Evolutionary conservation across 2,797 vertebrate species (phyloP), one percentile per base, ranked within the genome.

Genomic region (Eulemur mongoz): DNA sequence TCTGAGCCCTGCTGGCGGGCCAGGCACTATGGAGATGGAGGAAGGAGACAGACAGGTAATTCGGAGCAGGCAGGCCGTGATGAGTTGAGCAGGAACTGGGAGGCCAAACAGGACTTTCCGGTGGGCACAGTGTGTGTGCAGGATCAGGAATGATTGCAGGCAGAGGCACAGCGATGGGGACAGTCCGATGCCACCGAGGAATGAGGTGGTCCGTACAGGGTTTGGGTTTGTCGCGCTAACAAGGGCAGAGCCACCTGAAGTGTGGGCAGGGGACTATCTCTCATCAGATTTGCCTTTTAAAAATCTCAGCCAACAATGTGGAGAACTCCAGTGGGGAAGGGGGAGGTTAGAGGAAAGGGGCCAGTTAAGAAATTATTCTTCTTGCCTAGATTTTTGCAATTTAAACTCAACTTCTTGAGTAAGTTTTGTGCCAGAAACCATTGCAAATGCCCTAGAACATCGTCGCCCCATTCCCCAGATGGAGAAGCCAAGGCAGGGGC

Each of bases 181-280:
- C 2, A 0, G 48, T 25, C 32, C 2, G 0, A 32, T 0, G 7
- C 50, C 27, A 11, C 35, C 13, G 82, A 82, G 57, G 48, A 43
- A 8, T 2, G 1, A 9, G 88, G 84, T n/a, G 20, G 27, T 50
- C 59, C 2, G 11, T 30, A 18, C 10, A 52, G 27, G 52, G 11
- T 20, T 76, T 72, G 65, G 7, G 7, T 65, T 35, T 84, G 72
- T 63, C 63, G 45, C 11, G 32, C 38, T 70, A 67, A 27, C 50
- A 40, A 79, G 32, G 12, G 13, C 38, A 79, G 54, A 78, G 0
- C 43, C 59, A n/a, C 13, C 20, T 35, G 23, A 65, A 63, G 57
- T n/a, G 4, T 4, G 52, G 52, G 35, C 18, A 13, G 40, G 18
- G 27, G 5, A 30, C 7, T 59, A 40, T 57, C 35, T 61, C 7